Evolutionary conservation across 2,888 invertebrate species (phyloP), one percentile per base, ranked within the genome.

Genomic region (Drosophila subsilvestris): DNA sequence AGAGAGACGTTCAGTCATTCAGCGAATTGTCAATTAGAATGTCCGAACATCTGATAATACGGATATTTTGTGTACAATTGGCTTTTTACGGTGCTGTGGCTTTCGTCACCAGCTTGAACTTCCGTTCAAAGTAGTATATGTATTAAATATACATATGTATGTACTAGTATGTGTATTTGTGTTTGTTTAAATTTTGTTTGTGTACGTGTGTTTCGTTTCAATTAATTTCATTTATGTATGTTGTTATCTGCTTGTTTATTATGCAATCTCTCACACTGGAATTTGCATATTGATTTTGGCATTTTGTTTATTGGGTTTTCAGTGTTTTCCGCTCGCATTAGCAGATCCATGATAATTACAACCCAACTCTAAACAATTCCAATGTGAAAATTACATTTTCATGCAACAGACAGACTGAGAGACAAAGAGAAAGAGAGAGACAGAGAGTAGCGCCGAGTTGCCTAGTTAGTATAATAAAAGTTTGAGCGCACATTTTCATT

Each of bases 251-350:
- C 49, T 66, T 70, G 78, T 78, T 86, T 84, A 88, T 88, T 88
- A 82, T 82, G 82, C 83, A 82, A 82, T 82, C 82, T 73, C 65
- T 69, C 51, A 76, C 71, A 79, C 63, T 63, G 48, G 63, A 54
- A 59, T 77, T 75, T 73, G 69, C 86, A 72, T 83, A 86, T 88
- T 77, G 69, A 75, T 74, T 75, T 83, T 88, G 76, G 80, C 75
- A 73, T 66, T 78, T 88, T 89, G 79, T 76, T 81, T 85, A 79
- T 86, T 88, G 73, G 72, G 58, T 76, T 74, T 74, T 68, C 69
- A 73, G 60, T 63, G 63, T 37, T 55, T 59, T 60, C 20, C 53
- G 50, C 27, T 17, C 17, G 9, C 22, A 57, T 88, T 85, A 79
- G 63, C 81, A 53, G 25, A 5, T 37, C 9, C 37, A 58, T 61